A percentile compares a stretch with the other conserved stretches of the same genome.
These are phyloP conservation scores for Agrotis ipsilon DNA, from an alignment of 2,888 invertebrate genomes.

Conservation along the genomic window DNA sequence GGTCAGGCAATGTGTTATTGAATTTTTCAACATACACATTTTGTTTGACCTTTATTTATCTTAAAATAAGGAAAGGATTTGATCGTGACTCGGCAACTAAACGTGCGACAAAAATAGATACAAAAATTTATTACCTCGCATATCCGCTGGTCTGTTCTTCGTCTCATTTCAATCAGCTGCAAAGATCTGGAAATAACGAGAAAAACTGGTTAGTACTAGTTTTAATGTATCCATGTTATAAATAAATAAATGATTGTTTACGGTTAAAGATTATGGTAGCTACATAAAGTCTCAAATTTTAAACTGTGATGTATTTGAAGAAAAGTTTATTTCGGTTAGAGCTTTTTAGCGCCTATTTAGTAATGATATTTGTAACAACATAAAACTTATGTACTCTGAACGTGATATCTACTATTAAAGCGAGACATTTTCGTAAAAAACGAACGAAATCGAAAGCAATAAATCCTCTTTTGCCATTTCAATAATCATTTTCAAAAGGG, in stretches of 20 bases:
- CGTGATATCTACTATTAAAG: too few species aligned
- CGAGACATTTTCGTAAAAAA: background rate
- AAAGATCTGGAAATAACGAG: constrained; percentile 78
- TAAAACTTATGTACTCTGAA: too few species aligned
- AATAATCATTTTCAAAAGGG: constrained; percentile 19
- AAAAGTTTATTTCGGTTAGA: too few species aligned
- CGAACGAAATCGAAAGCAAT: background rate
- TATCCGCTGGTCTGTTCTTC: constrained; percentile 71
- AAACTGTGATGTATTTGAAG: background rate
- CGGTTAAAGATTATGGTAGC: background rate
- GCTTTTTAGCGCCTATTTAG: too few species aligned
- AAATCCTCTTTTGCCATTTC: constrained; percentile 8
- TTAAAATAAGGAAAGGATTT: too few species aligned
- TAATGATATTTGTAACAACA: too few species aligned
- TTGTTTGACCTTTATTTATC: too few species aligned
- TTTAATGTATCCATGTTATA: background rate
- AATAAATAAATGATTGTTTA: too few species aligned
- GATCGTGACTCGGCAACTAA: too few species aligned
- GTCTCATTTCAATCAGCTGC: constrained; percentile 70
- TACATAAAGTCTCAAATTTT: background rate
- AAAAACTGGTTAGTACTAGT: constrained; percentile 38
- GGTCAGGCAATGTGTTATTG: too few species aligned
- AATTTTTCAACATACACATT: too few species aligned
- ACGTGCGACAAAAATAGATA: constrained; percentile 10
- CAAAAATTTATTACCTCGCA: constrained; percentile 76